These are phyloP conservation scores for Ophion costatus DNA, from an alignment of 2,888 invertebrate genomes.

Conservation along the genomic window DNA sequence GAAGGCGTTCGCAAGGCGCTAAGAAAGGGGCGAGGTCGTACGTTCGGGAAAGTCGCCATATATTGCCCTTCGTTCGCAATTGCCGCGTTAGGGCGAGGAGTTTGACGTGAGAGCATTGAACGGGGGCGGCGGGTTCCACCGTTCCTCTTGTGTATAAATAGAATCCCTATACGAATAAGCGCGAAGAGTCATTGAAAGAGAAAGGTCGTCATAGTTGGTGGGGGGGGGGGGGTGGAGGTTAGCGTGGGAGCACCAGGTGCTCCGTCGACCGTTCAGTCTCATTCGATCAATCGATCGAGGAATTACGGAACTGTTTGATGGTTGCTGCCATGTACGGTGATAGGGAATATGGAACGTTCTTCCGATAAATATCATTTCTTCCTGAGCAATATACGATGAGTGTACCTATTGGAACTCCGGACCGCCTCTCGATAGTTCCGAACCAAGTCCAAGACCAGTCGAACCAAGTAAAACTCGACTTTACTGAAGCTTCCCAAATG, in stretches of 20 bases:
- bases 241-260: slow-evolving; percentile 75
- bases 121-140: slow-evolving; percentile 37
- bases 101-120: slow-evolving; percentile 38
- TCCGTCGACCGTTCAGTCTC: slow-evolving; percentile 73
- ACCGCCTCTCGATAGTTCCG: neutral
- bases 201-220: slow-evolving; percentile 66
- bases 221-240: slow-evolving; percentile 61
- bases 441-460: too few species aligned
- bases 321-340: slow-evolving; percentile 6
- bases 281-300: slow-evolving; percentile 76
- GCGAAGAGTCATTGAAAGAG: slow-evolving; percentile 19
- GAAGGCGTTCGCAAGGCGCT: slow-evolving; percentile 68
- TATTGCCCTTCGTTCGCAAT: slow-evolving; percentile 30
- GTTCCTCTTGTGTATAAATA: slow-evolving; percentile 55
- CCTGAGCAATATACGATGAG: neutral
- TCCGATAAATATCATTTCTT: slow-evolving; percentile 43
- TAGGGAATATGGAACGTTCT: slow-evolving; percentile 27
- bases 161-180: slow-evolving; percentile 8
- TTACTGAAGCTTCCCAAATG: neutral
- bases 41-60: slow-evolving; percentile 35
- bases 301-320: slow-evolving; percentile 47
- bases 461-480: neutral
- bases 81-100: slow-evolving; percentile 13
- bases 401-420: neutral
- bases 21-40: slow-evolving; percentile 66